phyloP scores from a whole-genome alignment of 2,113 vertebrate genomes.

The Saccopteryx bilineata region DNA sequence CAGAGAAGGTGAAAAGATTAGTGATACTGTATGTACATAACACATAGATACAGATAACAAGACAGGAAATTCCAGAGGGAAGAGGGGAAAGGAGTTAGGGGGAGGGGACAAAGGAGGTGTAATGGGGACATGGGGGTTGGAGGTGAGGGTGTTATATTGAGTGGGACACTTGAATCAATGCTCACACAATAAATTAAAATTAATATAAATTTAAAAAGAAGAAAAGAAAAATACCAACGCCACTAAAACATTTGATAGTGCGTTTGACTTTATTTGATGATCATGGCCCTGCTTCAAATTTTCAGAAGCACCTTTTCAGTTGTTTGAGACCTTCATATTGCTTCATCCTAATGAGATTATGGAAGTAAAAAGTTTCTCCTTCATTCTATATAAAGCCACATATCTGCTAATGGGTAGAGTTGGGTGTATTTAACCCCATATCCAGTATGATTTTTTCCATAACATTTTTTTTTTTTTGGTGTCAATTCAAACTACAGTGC shows the following conservation, averaged over 20 bases:
- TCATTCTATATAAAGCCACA: neutral
- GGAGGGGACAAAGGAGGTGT: no score
- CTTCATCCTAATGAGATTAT: neutral
- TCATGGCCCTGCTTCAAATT: neutral
- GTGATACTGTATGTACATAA: no score
- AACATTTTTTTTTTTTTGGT: conserved; percentile 4
- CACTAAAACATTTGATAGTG: neutral
- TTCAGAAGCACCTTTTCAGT: neutral
- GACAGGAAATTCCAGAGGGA: no score
- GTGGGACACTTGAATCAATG: no score
- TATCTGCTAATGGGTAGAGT: neutral
- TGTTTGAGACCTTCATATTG: neutral
- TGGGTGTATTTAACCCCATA: neutral
- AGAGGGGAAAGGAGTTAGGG: no score
- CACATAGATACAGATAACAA: no score
- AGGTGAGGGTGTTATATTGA: no score
- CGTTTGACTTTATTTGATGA: neutral
- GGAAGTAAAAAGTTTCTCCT: neutral
- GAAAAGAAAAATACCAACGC: neutral
- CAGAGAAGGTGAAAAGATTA: no score
- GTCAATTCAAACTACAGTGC: neutral
- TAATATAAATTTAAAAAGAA: no score
- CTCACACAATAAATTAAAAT: no score
- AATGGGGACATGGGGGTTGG: no score
- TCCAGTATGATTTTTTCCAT: neutral